phyloP scores from a whole-genome alignment of 2,888 invertebrate genomes.

The Diabrotica balteata region DNA sequence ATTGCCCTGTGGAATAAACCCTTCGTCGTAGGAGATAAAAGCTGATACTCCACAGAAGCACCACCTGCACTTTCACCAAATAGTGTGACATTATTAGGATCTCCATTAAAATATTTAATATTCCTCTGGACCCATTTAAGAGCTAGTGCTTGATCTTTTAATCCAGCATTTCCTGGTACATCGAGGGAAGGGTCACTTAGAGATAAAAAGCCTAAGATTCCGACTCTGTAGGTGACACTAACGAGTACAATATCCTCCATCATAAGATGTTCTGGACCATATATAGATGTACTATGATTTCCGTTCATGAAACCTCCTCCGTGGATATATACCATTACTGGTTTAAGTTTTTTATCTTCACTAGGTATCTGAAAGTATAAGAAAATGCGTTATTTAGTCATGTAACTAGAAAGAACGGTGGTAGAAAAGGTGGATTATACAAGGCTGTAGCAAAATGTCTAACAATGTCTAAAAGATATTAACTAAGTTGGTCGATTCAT shows the following conservation, averaged over 20 bases:
- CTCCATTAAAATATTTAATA: constrained; percentile 51
- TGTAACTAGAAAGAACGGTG: no score
- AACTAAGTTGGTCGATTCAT: no score
- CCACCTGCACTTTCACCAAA: constrained; percentile 38
- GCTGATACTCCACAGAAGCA: constrained; percentile 31
- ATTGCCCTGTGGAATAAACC: constrained; percentile 46
- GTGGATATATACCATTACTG: constrained; percentile 59
- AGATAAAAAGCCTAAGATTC: constrained; percentile 61
- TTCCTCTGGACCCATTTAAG: constrained; percentile 63
- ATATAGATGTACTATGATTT: constrained; percentile 49
- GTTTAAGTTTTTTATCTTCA: constrained; percentile 38
- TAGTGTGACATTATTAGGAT: constrained; percentile 55
- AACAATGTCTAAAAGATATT: no score
- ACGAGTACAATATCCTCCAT: constrained; percentile 61
- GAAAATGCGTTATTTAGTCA: neutral
- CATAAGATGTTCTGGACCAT: constrained; percentile 61
- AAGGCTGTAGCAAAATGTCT: no score
- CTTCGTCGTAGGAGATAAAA: constrained; percentile 30
- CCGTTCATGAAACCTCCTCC: constrained; percentile 56
- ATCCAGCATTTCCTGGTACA: constrained; percentile 64
- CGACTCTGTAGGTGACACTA: constrained; percentile 61
- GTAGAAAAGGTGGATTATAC: no score
- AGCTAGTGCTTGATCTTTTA: constrained; percentile 64
- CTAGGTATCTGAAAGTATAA: constrained; percentile 29
- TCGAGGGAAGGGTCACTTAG: constrained; percentile 59